phyloP scores from a whole-genome alignment of 2,113 vertebrate species.

The Recurvirostra avosetta region DNA sequence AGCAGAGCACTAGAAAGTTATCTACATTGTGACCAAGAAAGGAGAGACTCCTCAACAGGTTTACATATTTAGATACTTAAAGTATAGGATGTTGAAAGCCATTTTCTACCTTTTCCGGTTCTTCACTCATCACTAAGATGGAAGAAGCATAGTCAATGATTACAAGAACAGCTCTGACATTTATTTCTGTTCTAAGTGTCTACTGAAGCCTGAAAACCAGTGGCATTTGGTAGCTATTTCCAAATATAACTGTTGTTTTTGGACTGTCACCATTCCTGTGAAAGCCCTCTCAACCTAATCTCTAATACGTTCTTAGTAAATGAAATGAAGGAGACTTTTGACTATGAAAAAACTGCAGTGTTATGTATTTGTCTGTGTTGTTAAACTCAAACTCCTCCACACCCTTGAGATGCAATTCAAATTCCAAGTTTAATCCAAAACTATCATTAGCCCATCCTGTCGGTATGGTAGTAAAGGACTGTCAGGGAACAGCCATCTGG shows the following conservation, averaged over 20 bases:
- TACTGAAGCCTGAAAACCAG: background rate
- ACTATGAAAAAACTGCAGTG: background rate
- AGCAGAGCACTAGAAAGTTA: background rate
- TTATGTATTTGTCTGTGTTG: background rate
- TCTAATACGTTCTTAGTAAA: background rate
- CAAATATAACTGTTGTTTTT: conserved; percentile 13
- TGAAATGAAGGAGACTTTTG: background rate
- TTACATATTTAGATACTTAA: background rate
- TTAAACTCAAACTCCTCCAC: background rate
- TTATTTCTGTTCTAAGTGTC: background rate
- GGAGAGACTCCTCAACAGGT: background rate
- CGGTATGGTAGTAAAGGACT: background rate
- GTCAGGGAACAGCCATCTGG: background rate
- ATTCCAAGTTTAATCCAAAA: conserved; percentile 17
- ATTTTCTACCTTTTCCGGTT: background rate
- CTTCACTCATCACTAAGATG: background rate
- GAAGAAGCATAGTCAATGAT: background rate
- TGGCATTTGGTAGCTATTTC: conserved; percentile 24
- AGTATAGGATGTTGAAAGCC: background rate
- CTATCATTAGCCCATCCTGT: conserved; percentile 28
- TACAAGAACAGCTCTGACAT: conserved; percentile 1
- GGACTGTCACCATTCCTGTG: background rate
- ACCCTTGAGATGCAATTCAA: background rate
- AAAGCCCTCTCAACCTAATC: background rate
- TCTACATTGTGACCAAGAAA: background rate